Evolutionary conservation across 2,113 vertebrate genomes (phyloP).

Genomic region (Cygnus atratus): DNA sequence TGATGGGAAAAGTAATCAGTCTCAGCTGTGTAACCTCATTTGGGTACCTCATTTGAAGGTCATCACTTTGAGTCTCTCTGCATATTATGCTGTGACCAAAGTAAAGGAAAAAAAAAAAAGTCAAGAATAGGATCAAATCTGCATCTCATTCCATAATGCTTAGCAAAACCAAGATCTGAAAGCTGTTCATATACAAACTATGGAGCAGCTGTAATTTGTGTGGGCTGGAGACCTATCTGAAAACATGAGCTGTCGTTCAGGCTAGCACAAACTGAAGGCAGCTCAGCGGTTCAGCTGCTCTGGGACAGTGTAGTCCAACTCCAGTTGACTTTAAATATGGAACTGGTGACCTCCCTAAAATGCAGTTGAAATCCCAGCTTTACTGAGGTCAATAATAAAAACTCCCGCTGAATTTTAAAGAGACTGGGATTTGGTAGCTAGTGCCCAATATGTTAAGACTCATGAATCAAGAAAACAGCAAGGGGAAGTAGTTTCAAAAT

Average conservation of each 20-base stretch:
- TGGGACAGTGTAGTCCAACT: not conserved
- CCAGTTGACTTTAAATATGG: not conserved
- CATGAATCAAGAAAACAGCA: not conserved
- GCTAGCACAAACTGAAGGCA: not conserved
- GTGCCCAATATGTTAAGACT: not conserved
- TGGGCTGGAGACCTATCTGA: not conserved
- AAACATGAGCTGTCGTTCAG: accelerated
- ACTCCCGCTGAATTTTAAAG: not conserved
- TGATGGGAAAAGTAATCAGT: not conserved
- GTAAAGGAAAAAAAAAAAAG: not conserved
- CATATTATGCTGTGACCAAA: not conserved
- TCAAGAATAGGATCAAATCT: not conserved
- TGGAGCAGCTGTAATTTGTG: not conserved
- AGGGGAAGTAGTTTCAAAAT: not conserved
- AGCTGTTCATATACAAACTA: accelerated
- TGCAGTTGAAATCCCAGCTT: not conserved
- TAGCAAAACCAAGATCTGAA: not conserved
- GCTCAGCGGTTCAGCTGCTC: not conserved
- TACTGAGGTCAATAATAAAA: not conserved
- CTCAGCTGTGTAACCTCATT: not conserved
- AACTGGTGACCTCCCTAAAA: not conserved
- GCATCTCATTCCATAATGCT: not conserved
- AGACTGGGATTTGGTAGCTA: not conserved
- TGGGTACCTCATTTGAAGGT: not conserved
- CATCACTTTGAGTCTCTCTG: not conserved